These are phyloP conservation scores for Metacarcinus magister DNA, from an alignment of 2,888 invertebrate species.

Conservation along the genomic window DNA sequence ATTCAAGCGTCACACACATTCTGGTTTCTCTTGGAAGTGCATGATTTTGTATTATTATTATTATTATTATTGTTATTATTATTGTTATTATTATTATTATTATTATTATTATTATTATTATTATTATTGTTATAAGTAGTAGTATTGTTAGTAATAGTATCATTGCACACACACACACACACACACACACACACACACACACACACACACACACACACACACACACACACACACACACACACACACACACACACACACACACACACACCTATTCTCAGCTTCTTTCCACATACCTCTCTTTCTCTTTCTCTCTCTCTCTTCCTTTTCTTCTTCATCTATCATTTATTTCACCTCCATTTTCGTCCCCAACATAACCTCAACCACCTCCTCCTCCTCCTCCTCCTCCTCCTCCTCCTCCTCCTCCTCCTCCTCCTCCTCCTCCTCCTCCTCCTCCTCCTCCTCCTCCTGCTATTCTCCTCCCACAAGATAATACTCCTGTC, in stretches of 20 bases:
- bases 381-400: not conserved
- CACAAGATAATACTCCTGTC: slow-evolving; percentile 3
- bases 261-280: no score
- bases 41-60: not conserved
- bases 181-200: no score
- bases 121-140: not conserved
- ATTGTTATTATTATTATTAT: not conserved
- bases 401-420: not conserved
- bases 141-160: not conserved
- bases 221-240: no score
- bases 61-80: not conserved
- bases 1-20: not conserved
- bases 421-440: not conserved
- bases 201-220: no score
- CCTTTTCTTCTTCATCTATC: not conserved
- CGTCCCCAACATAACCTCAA: no score
- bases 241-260: no score
- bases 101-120: not conserved
- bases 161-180: no score
- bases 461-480: not conserved
- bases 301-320: no score
- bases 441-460: not conserved
- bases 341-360: no score
- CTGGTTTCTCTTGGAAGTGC: not conserved
- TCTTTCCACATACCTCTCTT: no score